Base-by-base conservation (phyloP, 2,888 invertebrate genomes). In the Diloba caeruleocephala region DNA sequence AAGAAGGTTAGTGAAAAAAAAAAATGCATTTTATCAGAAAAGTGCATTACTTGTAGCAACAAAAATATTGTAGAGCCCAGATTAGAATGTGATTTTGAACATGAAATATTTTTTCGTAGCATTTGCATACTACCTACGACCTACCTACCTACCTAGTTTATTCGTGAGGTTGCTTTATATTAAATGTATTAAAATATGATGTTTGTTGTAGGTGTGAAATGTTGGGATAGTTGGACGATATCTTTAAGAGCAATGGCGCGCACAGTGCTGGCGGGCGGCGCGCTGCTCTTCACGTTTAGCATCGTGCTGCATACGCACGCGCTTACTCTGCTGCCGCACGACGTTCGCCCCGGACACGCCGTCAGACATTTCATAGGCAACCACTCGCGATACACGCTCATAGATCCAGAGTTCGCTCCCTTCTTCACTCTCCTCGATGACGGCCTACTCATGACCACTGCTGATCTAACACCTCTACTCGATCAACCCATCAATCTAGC, bases 401-500 rank as follows among this genome's bases (percentile, higher is more conserved):
- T 97, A 77, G 97, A 97, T 78, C 97, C 96, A 39, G 97, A 96
- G 63, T 97, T 95, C 85, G 96, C 97, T 36, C 95, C 97, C 69
- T 98, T 96, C 88, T 98, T 98, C 88, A 97, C 98, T 7, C 96
- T 98, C 67, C 95, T 98, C 50, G 96, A 96, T 68, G 97, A 98
- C 85, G 98, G 98, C 42, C 95, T 98, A 49, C 96, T 98, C 50
- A 98, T 98, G 98, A 98, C 98, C 34, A 98, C 97, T 17, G 96
- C 97, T 28, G 97, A 98, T 81, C 94, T 98, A 31, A 95, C 96
- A 43, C 97, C 97, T 9, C 90, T 98, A 57, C 95, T 97, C 55
- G 96, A 98, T 84, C 95, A 95, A 66, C 97, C 97, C 0, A 96
- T 98, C 17, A 96, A 97, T 82, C 94, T 98, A 51, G 95, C 97